These are phyloP conservation scores for Pelecanoides urinatrix DNA, from an alignment of 2,113 vertebrate genomes.

Conservation along the genomic window DNA sequence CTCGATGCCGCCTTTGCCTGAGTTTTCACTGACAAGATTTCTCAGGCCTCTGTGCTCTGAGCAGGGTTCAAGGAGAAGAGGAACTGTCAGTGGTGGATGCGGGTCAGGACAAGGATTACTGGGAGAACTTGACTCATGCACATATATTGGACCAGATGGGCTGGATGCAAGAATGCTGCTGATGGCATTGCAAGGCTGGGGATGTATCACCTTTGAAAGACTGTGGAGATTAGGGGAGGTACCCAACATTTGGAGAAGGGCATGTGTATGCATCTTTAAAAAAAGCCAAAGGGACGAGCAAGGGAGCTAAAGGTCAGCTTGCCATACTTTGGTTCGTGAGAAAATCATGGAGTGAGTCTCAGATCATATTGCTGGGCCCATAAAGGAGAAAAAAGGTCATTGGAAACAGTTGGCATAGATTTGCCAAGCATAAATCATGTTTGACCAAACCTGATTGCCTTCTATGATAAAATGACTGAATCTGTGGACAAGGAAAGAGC, in stretches of 20 bases:
- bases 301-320: background rate
- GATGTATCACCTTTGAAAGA: background rate
- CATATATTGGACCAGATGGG: background rate
- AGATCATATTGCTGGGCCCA: background rate
- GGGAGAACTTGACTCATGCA: background rate
- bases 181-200: accelerated
- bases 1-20: background rate
- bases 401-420: background rate
- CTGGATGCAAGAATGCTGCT: background rate
- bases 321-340: background rate
- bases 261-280: background rate
- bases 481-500: background rate
- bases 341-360: background rate
- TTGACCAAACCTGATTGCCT: background rate
- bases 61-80: background rate
- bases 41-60: background rate
- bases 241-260: background rate
- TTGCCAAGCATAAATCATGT: background rate
- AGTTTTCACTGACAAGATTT: background rate
- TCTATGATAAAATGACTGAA: background rate
- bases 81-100: background rate
- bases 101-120: background rate
- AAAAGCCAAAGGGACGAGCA: background rate
- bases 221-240: background rate
- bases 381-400: background rate